Evolutionary conservation across 2,113 vertebrate species (phyloP).

Genomic region (Leptobrachium ailaonicum): DNA sequence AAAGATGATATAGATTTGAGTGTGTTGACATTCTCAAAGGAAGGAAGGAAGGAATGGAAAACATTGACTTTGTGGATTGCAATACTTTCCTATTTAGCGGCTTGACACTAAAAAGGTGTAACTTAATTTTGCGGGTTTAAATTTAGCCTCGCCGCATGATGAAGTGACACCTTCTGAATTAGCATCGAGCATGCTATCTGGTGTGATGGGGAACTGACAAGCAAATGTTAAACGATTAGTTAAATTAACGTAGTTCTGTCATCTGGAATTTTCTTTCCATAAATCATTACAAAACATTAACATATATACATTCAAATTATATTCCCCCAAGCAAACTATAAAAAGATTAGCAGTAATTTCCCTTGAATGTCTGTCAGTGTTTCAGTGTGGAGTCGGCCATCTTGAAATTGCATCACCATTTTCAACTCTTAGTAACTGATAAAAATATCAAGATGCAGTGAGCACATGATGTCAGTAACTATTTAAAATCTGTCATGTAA

Average conservation of each 20-base stretch:
- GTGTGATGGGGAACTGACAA: conserved; percentile 35
- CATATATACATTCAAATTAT: too few species aligned
- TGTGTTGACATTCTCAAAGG: conserved; percentile 40
- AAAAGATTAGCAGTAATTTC: too few species aligned
- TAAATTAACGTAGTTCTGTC: conserved; percentile 4
- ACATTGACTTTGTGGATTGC: conserved; percentile 43
- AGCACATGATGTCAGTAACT: too few species aligned
- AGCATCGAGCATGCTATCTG: conserved; percentile 26
- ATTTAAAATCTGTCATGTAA: too few species aligned
- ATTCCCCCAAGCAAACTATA: too few species aligned
- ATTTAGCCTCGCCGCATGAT: conserved; percentile 37
- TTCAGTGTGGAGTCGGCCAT: too few species aligned
- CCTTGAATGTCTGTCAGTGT: too few species aligned
- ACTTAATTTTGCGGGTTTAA: conserved; percentile 40
- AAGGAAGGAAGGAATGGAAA: conserved; percentile 11
- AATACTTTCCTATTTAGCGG: conserved; percentile 16
- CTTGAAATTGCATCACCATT: too few species aligned
- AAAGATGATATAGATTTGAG: conserved; percentile 49
- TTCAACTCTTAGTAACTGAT: too few species aligned
- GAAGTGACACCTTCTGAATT: conserved; percentile 36
- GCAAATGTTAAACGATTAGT: conserved; percentile 35
- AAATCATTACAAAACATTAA: too few species aligned
- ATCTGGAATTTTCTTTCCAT: too few species aligned
- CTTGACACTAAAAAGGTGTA: conserved; percentile 43
- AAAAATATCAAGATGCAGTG: too few species aligned